Conservation (phyloP, 2,113 vertebrate species). For the Mastomys coucha region DNA sequence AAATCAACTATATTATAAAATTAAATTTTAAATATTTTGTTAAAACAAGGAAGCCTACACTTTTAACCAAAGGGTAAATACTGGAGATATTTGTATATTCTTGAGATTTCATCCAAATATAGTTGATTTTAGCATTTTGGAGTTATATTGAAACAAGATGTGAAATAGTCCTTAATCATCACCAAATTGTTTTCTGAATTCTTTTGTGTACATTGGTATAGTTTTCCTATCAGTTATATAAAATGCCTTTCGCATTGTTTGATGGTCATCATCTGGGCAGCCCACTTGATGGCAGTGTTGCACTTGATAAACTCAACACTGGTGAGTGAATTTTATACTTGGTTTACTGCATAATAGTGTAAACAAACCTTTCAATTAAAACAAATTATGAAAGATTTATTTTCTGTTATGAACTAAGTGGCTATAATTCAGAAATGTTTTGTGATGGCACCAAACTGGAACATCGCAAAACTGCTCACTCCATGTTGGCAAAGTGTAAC, state of each 20-base stretch:
- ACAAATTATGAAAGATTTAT: slow-evolving; percentile 67
- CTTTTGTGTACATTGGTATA: neutral
- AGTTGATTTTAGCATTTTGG: neutral
- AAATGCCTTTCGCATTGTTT: neutral
- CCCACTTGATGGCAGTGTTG: slow-evolving; percentile 83
- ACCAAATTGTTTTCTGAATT: neutral
- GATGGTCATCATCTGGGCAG: fast-evolving
- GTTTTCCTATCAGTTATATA: neutral
- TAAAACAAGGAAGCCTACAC: neutral
- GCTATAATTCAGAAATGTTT: slow-evolving; percentile 73
- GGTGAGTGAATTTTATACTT: neutral
- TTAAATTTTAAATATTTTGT: neutral
- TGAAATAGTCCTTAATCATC: neutral
- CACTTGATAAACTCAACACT: neutral
- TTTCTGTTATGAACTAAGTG: slow-evolving; percentile 67
- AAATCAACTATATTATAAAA: neutral
- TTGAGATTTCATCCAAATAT: neutral
- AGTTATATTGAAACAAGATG: neutral
- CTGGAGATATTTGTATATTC: neutral
- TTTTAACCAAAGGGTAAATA: neutral
- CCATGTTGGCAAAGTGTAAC: neutral
- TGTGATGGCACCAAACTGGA: slow-evolving; percentile 7
- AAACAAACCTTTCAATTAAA: slow-evolving; percentile 78
- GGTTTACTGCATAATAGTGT: neutral
- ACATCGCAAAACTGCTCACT: fast-evolving